Conservation (phyloP, 2,888 invertebrate species). For the Orthosia incerta region DNA sequence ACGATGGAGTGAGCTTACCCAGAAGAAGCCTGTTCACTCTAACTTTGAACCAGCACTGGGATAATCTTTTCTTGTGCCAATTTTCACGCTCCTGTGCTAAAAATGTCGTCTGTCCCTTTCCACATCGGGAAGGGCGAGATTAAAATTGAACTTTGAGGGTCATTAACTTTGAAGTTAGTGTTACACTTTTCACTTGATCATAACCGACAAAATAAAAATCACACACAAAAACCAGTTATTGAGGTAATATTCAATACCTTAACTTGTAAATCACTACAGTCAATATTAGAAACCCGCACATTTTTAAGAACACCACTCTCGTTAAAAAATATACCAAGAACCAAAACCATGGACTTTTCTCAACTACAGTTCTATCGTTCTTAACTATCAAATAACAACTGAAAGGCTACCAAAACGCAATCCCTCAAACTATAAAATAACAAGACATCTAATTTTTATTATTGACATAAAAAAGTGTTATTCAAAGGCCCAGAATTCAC, state of each 20-base stretch:
- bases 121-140: too few species aligned
- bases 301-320: background rate
- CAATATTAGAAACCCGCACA: background rate
- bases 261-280: too few species aligned
- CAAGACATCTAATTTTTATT: conserved; percentile 24
- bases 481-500: conserved; percentile 56
- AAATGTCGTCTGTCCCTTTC: background rate
- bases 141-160: too few species aligned
- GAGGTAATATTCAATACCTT: too few species aligned
- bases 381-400: conserved; percentile 39
- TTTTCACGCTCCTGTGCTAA: background rate
- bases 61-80: background rate
- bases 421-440: conserved; percentile 12
- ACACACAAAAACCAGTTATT: background rate
- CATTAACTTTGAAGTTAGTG: too few species aligned
- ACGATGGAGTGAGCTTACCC: too few species aligned
- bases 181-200: background rate
- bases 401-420: conserved; percentile 17
- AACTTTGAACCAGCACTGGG: too few species aligned
- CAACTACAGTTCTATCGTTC: background rate
- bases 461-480: conserved; percentile 15
- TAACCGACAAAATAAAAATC: background rate
- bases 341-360: background rate
- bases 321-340: background rate
- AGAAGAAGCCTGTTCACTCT: too few species aligned